These are phyloP conservation scores for Nannoperca obscura DNA, from an alignment of 2,797 vertebrate genomes.

Conservation along the genomic window DNA sequence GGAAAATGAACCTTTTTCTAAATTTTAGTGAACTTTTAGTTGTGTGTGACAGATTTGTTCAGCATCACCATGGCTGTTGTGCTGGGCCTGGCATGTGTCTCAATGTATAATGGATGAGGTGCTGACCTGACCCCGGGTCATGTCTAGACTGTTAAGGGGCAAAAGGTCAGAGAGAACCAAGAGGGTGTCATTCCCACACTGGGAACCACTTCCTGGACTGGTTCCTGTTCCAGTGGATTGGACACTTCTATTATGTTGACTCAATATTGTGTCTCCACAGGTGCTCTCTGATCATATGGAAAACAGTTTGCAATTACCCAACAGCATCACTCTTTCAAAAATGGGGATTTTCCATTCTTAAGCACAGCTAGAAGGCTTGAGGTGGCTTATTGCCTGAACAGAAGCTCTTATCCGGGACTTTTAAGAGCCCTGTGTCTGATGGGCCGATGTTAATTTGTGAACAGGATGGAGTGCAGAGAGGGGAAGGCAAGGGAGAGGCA, in stretches of 20 bases:
- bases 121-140: constrained; percentile 51
- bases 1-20: constrained; percentile 16
- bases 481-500: constrained; percentile 42
- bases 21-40: neutral
- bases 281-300: neutral
- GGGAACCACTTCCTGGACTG: constrained; percentile 10
- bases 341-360: neutral
- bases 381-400: neutral
- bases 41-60: constrained; percentile 35
- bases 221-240: constrained; percentile 18
- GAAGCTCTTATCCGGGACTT: constrained; percentile 1
- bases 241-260: neutral
- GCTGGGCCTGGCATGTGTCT: constrained; percentile 35
- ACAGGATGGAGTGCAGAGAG: constrained; percentile 45
- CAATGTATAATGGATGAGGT: constrained; percentile 56
- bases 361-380: neutral
- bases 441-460: constrained; percentile 57
- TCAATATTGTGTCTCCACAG: neutral
- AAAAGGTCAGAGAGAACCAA: constrained; percentile 61
- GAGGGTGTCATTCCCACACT: constrained; percentile 56
- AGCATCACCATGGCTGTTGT: constrained; percentile 15
- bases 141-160: constrained; percentile 32
- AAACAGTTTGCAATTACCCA: neutral
- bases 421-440: neutral
- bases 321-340: neutral